Evolutionary conservation across 2,888 invertebrate species (phyloP).

Genomic region (Trachelus stipa): DNA sequence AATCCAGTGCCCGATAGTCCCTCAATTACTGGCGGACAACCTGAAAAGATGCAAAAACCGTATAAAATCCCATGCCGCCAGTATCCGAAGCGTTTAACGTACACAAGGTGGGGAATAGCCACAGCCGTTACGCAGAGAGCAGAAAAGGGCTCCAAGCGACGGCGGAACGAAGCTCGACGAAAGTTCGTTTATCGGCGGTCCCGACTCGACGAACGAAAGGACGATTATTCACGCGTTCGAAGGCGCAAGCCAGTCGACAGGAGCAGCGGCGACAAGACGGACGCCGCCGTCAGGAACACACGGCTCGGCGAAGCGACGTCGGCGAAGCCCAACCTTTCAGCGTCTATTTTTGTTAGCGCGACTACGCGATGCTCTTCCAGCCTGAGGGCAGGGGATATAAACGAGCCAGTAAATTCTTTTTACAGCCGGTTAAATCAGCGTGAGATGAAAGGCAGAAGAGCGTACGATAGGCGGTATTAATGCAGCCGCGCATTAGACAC

Average conservation of each 20-base stretch:
- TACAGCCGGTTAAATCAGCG: constrained; percentile 57
- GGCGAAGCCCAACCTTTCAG: constrained; percentile 39
- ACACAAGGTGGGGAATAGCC: not conserved
- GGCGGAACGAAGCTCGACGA: constrained; percentile 15
- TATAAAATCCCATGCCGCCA: not conserved
- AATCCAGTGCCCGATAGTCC: not conserved
- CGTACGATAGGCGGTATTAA: constrained; percentile 44
- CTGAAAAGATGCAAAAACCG: not conserved
- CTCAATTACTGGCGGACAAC: not conserved
- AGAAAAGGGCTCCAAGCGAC: not conserved
- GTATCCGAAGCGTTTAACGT: not conserved
- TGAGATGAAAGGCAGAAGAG: constrained; percentile 53
- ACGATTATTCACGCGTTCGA: constrained; percentile 8
- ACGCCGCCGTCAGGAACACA: constrained; percentile 4
- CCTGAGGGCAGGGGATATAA: constrained; percentile 19
- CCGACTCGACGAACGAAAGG: constrained; percentile 11
- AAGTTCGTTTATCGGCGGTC: constrained; percentile 12
- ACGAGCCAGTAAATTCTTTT: constrained; percentile 55
- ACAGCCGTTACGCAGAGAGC: not conserved
- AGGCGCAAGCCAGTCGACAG: not conserved
- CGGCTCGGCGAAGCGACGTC: constrained; percentile 7
- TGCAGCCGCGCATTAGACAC: constrained; percentile 44
- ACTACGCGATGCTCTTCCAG: constrained; percentile 16
- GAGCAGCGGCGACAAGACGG: not conserved
- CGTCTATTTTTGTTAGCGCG: constrained; percentile 50